Evolutionary conservation across 53 echinoderm and acorn worm genomes (phyloP).

Genomic region (Henricia sp.): DNA sequence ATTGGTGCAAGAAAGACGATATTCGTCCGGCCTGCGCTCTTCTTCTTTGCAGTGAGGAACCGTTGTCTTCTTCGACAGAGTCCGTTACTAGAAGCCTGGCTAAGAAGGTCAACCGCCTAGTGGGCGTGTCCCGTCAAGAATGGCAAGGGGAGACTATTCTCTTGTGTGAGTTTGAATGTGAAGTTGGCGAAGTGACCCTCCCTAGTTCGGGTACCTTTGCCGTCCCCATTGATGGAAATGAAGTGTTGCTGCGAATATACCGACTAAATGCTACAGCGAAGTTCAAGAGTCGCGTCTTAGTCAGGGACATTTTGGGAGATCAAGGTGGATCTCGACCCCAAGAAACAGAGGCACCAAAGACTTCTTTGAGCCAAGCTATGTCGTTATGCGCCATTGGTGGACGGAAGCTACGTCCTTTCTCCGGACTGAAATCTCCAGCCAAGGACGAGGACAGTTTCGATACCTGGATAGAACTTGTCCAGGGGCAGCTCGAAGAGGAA

Average conservation of each 20-base stretch:
- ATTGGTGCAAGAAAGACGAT: not conserved
- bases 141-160: not conserved
- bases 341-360: not conserved
- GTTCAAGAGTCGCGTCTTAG: not conserved
- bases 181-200: not conserved
- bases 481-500: slow-evolving; percentile 62
- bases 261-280: not conserved
- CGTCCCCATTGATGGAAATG: not conserved
- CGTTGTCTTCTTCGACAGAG: not conserved
- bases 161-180: slow-evolving; percentile 1
- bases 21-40: not conserved
- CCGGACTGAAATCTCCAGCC: not conserved
- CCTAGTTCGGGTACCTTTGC: not conserved
- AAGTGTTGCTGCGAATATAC: not conserved
- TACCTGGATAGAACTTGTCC: slow-evolving; percentile 58
- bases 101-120: not conserved
- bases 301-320: not conserved
- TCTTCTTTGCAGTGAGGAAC: not conserved
- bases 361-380: not conserved
- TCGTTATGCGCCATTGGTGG: not conserved
- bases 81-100: not conserved
- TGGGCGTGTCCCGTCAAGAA: not conserved
- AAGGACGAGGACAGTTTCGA: slow-evolving; percentile 71
- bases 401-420: slow-evolving; percentile 58
- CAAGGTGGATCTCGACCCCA: not conserved